Evolutionary conservation across 2,888 invertebrate species (phyloP), one percentile per base, ranked within the genome.

Genomic region (Macrosoma leucophasiata): DNA sequence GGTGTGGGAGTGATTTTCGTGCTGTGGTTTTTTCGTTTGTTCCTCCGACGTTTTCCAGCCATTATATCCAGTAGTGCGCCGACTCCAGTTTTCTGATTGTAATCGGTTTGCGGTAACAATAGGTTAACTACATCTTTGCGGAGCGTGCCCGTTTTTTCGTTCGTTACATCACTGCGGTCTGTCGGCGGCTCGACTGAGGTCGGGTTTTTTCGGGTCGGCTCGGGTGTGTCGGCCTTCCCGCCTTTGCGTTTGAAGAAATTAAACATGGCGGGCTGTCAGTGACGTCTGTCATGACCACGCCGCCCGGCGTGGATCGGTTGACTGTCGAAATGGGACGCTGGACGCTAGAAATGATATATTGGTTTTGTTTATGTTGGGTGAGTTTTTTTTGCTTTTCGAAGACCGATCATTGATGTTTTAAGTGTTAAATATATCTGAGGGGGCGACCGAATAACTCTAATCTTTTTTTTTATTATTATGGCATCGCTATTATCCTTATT

Each of bases 71-170:
- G 55, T 14, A 85, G 61, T 1, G 75, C 75, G 29, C 79, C 66
- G 15, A 84, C 81, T 19, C 74, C 74, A 33, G 65, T 62, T 50
- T 74, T 82, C 41, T 78, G 75, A 23, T 54, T 64, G 60, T 82
- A 82, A 38, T 77, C 68, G 3, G 75, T 78, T 36, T 72, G 62
- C 11, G 84, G 82, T 40, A 84, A 55, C 1, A 84, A 55, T 11
- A 84, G 48, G 52, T 84, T 84, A 36, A 82, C 78, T 69, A 84
- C 84, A 79, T 84, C 78, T 62, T 84, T 84, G 33, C 69, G 60
- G 36, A 60, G 55, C 33, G 63, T 57, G 42, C 55, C 56, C 7
- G 58, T 39, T 45, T 48, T 56, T 34, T 66, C 62, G 60, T 55
- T 58, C 47, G 66, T 62, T 63, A 55, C 52, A 45, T 72, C 68